Conservation (phyloP, 2,888 invertebrate genomes). For the Acrobeloides nanus region DNA sequence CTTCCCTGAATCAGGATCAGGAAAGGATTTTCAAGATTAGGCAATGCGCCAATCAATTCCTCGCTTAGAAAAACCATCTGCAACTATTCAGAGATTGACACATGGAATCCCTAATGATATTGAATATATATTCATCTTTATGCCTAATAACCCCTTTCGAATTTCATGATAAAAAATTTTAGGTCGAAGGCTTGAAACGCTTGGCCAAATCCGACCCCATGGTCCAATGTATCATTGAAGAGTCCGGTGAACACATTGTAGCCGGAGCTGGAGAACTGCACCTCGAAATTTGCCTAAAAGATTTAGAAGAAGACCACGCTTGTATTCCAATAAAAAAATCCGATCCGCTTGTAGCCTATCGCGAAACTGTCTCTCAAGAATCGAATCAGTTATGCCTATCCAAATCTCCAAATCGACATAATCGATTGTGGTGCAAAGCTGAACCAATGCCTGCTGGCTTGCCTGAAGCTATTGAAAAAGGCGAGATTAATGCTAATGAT, state of each 20-base stretch:
- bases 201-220: slow-evolving; percentile 99
- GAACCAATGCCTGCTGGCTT: slow-evolving; percentile 92
- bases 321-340: slow-evolving; percentile 97
- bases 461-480: slow-evolving; percentile 92
- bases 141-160: too few relatives aligned
- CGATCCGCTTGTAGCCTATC: slow-evolving; percentile 94
- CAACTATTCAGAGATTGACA: too few relatives aligned
- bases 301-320: slow-evolving; percentile 86
- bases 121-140: background rate
- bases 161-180: too few relatives aligned
- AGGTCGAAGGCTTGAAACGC: slow-evolving; percentile 74
- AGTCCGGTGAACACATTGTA: slow-evolving; percentile 84
- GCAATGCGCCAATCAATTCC: too few relatives aligned
- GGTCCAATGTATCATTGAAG: slow-evolving; percentile 82
- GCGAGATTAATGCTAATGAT: slow-evolving; percentile 85
- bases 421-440: slow-evolving; percentile 91
- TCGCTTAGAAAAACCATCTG: too few relatives aligned
- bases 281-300: slow-evolving; percentile 98
- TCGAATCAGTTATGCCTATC: slow-evolving; percentile 91
- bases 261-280: slow-evolving; percentile 99
- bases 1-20: too few relatives aligned
- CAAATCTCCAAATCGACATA: slow-evolving; percentile 99
- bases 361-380: slow-evolving; percentile 85
- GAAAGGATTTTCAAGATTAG: too few relatives aligned
- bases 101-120: too few relatives aligned